Conservation (phyloP, 2,888 invertebrate genomes). For the Frankliniella intonsa region DNA sequence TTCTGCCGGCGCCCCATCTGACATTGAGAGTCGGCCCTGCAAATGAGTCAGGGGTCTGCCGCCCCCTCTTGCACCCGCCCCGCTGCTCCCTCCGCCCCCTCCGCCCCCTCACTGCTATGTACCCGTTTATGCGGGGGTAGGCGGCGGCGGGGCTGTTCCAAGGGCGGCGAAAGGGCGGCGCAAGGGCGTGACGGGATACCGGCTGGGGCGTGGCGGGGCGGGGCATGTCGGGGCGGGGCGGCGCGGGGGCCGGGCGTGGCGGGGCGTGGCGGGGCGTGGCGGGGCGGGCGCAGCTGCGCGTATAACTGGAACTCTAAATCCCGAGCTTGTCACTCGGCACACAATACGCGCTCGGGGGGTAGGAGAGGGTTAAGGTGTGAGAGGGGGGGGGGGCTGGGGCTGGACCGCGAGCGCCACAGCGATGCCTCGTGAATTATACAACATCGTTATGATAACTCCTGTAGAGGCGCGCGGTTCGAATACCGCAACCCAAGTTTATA, state of each 20-base stretch:
- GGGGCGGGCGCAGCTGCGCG: neutral
- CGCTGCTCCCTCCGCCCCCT: neutral
- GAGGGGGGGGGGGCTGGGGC: neutral
- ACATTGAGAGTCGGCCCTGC: too few relatives aligned
- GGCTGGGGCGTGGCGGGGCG: neutral
- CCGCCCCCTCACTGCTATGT: too few relatives aligned
- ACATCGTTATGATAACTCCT: too few relatives aligned
- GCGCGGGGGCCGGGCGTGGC: neutral
- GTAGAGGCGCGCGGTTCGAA: too few relatives aligned
- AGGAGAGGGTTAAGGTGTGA: neutral
- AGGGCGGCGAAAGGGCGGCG: neutral
- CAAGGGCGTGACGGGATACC: conserved; percentile 12
- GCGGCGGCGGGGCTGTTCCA: neutral
- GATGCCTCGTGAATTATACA: too few relatives aligned
- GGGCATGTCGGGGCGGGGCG: neutral
- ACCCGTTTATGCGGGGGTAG: neutral
- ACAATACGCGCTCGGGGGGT: neutral
- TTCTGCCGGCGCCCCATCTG: too few relatives aligned
- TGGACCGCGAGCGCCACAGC: neutral
- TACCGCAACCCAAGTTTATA: too few relatives aligned
- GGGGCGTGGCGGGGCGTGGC: neutral
- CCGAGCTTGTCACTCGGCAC: neutral
- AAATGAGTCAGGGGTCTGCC: neutral
- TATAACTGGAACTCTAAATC: conserved; percentile 2
- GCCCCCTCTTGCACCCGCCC: neutral